Base-by-base conservation (phyloP, 2,888 invertebrate genomes). In the Cosmia pyralina region DNA sequence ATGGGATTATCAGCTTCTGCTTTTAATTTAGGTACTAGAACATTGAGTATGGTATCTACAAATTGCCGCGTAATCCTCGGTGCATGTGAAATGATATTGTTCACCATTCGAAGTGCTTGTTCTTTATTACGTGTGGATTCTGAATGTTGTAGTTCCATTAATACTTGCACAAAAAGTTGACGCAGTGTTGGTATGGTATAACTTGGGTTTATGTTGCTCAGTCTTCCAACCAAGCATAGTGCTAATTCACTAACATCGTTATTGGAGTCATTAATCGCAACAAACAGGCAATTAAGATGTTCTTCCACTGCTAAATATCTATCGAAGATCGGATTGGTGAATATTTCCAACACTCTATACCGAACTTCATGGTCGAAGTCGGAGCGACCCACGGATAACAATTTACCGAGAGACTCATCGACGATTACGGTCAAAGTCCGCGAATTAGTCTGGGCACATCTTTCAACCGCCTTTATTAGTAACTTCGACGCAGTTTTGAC, bases 91-190 rank as follows among this genome's bases (percentile, higher is more conserved):
- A 99, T 98, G 38, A 99, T 97, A 92, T 99, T 99, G 89, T 99
- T 99, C 69, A 99, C 94, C 98, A 99, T 98, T 84, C 98, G 97
- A 0, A 99, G 98, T 58, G 99, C 98, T 91, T 99, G 99, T 92
- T 99, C 99, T 93, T 99, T 99, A 92, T 99, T 99, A 58, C 99
- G 97, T 19, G 98, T 98, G 90, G 99, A 98, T 63, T 99, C 99
- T 50, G 99, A 99, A 94, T 99, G 98, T 89, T 99, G 99, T 77
- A 99, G 93, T 92, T 99, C 99, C 34, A 98, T 98, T 58, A 99
- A 95, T 77, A 99, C 97, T 97, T 99, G 98, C 22, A 99, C 98
- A 74, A 99, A 97, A 19, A 98, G 97, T 92, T 99, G 98, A 48
- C 99, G 96, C 48, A 99, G 96, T 50, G 98, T 98, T 0, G 99